A percentile compares a stretch with the other conserved stretches of the same genome.
Conservation (phyloP, 1,140 invertebrate genomes). For the Coptotermes formosanus region DNA sequence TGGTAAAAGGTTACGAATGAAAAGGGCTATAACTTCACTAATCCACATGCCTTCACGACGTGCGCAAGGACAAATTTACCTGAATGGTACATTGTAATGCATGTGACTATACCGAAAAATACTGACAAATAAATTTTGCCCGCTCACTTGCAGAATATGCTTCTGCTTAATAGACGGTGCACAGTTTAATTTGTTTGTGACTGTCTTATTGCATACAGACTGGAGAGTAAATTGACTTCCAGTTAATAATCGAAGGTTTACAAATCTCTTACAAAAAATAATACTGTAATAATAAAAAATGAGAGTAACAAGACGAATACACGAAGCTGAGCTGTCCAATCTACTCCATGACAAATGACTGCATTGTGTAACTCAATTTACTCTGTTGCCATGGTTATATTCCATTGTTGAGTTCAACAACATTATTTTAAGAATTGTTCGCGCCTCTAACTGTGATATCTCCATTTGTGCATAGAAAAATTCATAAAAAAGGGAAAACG, state of each 20-base stretch:
- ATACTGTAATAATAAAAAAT: neutral
- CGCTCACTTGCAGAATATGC: too few species aligned
- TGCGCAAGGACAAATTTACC: too few species aligned
- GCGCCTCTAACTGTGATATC: slow-evolving; percentile 9
- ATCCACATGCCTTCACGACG: too few species aligned
- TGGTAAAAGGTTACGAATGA: too few species aligned
- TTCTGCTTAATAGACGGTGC: neutral
- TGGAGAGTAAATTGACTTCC: neutral
- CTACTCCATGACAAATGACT: slow-evolving; percentile 12
- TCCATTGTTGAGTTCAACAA: neutral
- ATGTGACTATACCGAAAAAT: too few species aligned
- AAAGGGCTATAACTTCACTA: too few species aligned
- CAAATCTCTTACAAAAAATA: slow-evolving; percentile 14
- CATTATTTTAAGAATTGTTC: slow-evolving; percentile 17
- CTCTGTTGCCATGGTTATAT: slow-evolving; percentile 14
- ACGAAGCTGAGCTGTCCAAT: neutral
- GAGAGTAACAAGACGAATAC: neutral
- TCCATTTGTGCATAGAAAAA: neutral
- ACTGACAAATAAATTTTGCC: too few species aligned
- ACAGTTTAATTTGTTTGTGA: neutral
- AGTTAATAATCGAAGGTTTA: neutral
- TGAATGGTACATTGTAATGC: too few species aligned
- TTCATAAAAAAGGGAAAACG: neutral
- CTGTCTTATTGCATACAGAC: neutral
- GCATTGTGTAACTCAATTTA: slow-evolving; percentile 15